These are phyloP conservation scores for Lycodopsis pacificus DNA, from an alignment of 2,797 vertebrate genomes.

Conservation along the genomic window DNA sequence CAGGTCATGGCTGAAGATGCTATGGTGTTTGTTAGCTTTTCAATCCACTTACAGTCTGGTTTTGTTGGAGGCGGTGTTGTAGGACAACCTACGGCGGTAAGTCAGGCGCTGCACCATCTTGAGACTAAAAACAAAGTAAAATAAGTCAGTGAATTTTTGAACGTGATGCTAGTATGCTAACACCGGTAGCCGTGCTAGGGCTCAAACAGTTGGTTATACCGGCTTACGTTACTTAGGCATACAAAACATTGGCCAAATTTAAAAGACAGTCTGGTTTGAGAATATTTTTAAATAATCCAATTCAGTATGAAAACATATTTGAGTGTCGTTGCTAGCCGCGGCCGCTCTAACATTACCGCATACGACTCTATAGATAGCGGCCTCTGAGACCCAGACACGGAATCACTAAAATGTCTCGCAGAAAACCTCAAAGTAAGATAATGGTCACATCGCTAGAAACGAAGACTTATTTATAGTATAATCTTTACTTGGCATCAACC, in stretches of 20 bases:
- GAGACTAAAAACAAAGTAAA: slow-evolving; percentile 61
- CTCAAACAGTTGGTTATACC: too few relatives aligned
- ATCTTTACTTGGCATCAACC: rapidly evolving
- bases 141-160: rapidly evolving
- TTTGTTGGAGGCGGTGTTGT: slow-evolving; percentile 99
- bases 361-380: background rate
- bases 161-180: slow-evolving; percentile 23
- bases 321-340: rapidly evolving
- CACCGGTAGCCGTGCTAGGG: background rate
- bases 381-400: background rate
- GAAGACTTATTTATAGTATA: rapidly evolving
- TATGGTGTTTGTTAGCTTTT: background rate
- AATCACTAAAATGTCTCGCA: background rate
- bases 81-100: slow-evolving; percentile 99
- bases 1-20: too few relatives aligned
- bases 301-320: rapidly evolving
- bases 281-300: too few relatives aligned
- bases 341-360: background rate
- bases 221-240: rapidly evolving
- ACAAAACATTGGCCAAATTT: rapidly evolving
- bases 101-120: slow-evolving; percentile 98
- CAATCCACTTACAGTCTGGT: slow-evolving; percentile 93
- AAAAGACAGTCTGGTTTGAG: too few relatives aligned
- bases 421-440: background rate
- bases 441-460: background rate